These are phyloP conservation scores for Geothlypis trichas DNA, from an alignment of 2,113 vertebrate species.

Conservation along the genomic window DNA sequence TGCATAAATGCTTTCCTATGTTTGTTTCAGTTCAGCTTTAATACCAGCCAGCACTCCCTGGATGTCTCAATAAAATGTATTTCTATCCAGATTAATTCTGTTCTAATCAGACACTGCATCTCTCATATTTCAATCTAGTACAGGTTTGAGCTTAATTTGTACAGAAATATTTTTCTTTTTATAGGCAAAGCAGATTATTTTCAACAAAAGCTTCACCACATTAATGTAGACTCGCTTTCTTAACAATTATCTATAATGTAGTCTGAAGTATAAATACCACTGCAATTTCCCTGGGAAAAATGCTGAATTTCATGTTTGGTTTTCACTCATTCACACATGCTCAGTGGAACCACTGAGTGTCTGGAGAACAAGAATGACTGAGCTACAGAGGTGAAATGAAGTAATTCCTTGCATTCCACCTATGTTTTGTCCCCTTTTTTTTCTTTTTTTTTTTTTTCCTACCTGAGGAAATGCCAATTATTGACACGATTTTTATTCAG, in stretches of 20 bases:
- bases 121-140: neutral
- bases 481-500: neutral
- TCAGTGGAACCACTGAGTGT: neutral
- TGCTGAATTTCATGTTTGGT: neutral
- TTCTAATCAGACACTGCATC: neutral
- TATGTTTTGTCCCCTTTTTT: neutral
- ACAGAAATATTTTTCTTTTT: neutral
- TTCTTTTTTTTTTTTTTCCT: accelerated
- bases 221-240: neutral
- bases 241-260: neutral
- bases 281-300: neutral
- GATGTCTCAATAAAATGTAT: neutral
- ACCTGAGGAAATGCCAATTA: neutral
- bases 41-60: neutral
- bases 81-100: neutral
- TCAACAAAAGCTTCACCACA: neutral
- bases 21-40: neutral
- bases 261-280: neutral
- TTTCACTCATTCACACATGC: neutral
- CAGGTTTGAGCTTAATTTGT: neutral
- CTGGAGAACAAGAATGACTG: neutral
- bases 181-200: neutral
- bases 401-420: neutral
- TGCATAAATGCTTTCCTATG: neutral
- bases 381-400: neutral